Conservation (phyloP, 2,113 vertebrate species). For the Lucifuga dentata region DNA sequence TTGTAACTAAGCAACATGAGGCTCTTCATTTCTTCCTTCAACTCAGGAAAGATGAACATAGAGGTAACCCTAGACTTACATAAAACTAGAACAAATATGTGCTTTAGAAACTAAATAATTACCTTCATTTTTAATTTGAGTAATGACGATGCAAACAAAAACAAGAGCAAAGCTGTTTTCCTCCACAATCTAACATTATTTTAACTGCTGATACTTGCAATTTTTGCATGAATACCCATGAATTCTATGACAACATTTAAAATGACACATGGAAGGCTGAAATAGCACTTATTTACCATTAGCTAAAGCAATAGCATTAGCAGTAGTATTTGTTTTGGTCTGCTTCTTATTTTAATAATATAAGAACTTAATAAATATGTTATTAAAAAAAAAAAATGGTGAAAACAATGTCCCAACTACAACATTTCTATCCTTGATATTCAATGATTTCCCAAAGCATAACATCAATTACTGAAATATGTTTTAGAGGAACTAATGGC, state of each 20-base stretch:
- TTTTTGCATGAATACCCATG: no score
- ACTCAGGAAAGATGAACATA: conserved; percentile 42
- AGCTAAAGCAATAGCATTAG: no score
- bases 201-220: no score
- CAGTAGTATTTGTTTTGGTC: conserved; percentile 48
- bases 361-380: no score
- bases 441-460: conserved; percentile 60
- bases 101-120: no score
- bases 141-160: no score
- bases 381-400: no score
- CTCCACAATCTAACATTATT: no score
- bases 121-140: not conserved
- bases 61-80: not conserved
- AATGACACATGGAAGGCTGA: no score
- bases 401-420: conserved; percentile 54
- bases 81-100: not conserved
- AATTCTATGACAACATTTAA: no score
- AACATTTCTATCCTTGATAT: conserved; percentile 53
- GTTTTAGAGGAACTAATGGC: conserved; percentile 62
- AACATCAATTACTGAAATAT: conserved; percentile 70
- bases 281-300: no score
- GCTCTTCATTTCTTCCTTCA: conserved; percentile 42
- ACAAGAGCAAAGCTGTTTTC: no score
- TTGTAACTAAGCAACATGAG: conserved; percentile 46
- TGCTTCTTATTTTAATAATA: conserved; percentile 34